Evolutionary conservation across 2,888 invertebrate species (phyloP), one percentile per base, ranked within the genome.

Genomic region (Chironomus tentans): DNA sequence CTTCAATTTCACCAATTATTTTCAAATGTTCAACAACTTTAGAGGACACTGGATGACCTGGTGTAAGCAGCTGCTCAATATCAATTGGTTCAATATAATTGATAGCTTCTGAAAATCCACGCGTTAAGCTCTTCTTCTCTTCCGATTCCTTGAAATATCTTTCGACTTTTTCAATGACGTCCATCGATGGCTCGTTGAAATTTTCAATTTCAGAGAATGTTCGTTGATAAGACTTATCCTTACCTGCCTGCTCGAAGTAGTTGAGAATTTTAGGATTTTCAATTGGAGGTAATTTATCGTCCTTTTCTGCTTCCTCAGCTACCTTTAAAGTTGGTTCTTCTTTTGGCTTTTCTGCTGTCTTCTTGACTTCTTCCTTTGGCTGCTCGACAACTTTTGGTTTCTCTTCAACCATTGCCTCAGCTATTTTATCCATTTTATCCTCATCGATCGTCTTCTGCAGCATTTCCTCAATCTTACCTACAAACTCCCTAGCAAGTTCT

Each of bases 11-110:
- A 21, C 48, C 65, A 24, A 24, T n/a, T 18, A 4, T 15, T 50
- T 72, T 72, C 13, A 72, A 15, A 46, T 61, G 15, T 38, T 50
- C 38, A 7, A 76, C 56, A 21, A 7, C 24, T 50, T 48, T 13
- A 2, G 76, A 76, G 10, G 76, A 76, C 10, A 76, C 50, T 68
- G 76, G 76, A 4, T 69, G 68, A 15, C 76, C 76, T 2, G 76
- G 76, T 15, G 50, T 69, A 12, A 76, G 18, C n/a, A 76, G 10
- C n/a, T 68, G 10, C 12, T 76, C 76, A 28, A 76, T 38, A 38
- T 68, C 38, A 21, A 76, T 28, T 15, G 76, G 76, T 22, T 69
- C 69, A 15, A 76, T 28, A 48, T 76, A 76, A 38, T 76, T 76
- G 2, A 76, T 18, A 1, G 69, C 68, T 38, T 69, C 24, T 10